Evolutionary conservation across 2,888 invertebrate species (phyloP).

Genomic region (Drosophila peninsularis): DNA sequence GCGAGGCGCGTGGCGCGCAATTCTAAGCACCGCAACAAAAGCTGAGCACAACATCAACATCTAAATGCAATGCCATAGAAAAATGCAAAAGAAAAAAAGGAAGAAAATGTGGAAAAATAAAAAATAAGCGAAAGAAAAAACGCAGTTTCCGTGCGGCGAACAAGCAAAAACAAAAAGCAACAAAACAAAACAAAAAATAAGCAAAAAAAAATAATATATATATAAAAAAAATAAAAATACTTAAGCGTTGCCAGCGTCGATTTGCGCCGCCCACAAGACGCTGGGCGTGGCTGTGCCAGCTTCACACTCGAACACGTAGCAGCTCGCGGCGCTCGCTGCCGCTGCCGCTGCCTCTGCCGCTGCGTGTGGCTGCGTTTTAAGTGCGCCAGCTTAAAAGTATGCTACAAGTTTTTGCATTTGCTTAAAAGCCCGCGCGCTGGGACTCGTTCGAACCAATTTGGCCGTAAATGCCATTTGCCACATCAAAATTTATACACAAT

Average conservation of each 20-base stretch:
- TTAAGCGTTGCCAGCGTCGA: constrained; percentile 73
- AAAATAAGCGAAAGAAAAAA: constrained; percentile 38
- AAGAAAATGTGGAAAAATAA: too few species aligned
- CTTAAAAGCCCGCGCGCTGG: constrained; percentile 63
- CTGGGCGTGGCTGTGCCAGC: constrained; percentile 67
- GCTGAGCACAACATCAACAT: constrained; percentile 71
- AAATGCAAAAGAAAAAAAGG: constrained; percentile 47
- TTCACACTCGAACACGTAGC: constrained; percentile 79
- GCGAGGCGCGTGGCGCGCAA: constrained; percentile 42
- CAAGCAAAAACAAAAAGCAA: constrained; percentile 45
- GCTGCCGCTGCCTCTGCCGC: not conserved
- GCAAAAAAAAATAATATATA: constrained; percentile 13
- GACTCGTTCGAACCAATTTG: constrained; percentile 63
- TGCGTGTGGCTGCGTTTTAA: constrained; percentile 37
- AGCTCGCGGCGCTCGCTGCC: constrained; percentile 57
- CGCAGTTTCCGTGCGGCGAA: constrained; percentile 71
- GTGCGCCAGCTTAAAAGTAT: constrained; percentile 70
- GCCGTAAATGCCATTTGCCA: constrained; percentile 23
- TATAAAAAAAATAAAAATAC: constrained; percentile 40
- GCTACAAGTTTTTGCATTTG: constrained; percentile 75
- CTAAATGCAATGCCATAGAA: constrained; percentile 74
- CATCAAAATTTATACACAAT: constrained; percentile 39
- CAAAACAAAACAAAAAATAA: constrained; percentile 1
- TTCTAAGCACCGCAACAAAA: constrained; percentile 78
- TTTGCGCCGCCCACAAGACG: constrained; percentile 66